Evolutionary conservation across 2,797 vertebrate genomes (phyloP), one percentile per base, ranked within the genome.

Genomic region (Spinus olivaceus): DNA sequence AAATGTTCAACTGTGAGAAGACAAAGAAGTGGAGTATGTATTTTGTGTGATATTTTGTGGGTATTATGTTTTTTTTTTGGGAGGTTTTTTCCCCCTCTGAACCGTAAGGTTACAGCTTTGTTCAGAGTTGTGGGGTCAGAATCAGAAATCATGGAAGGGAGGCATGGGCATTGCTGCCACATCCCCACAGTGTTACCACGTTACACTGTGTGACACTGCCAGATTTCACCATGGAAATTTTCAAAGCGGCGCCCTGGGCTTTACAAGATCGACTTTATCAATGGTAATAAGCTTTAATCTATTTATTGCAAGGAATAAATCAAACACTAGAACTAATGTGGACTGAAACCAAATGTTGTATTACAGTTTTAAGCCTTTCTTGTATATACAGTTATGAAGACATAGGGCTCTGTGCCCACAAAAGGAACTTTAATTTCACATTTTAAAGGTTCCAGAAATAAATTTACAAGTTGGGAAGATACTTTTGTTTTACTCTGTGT

Each of bases 201-300:
- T 92, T 94, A 79, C 54, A 25, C 66, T 60, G 14, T 57, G 12
- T 70, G 90, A 72, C 59, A 12, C 69, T 93, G 77, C 90, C 3
- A 5, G 5, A 84, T 89, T 94, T 96, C 61, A 84, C 33, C 46
- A 71, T 82, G 78, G 59, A 95, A 81, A 46, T 81, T 86, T 95
- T 97, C 92, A 95, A 88, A 96, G 91, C 13, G 0, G 41, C 83
- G 32, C 91, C 93, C 32, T 91, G 92, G 93, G 93, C 84, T 88
- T 86, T 84, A 61, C 77, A 46, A 84, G 83, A 73, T 33, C 42
- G 37, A 73, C 66, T 91, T 95, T 59, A 91, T 91, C 88, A 79
- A 30, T n/a, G 47, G 59, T 88, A 84, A 79, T 96, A 90, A 88
- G 81, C 69, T 91, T 91, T 84, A 81, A 66, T 76, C 42, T 89